A percentile compares a stretch with the other conserved stretches of the same genome.
phyloP scores from a whole-genome alignment of 2,113 vertebrate species.

The Dipodomys merriami region DNA sequence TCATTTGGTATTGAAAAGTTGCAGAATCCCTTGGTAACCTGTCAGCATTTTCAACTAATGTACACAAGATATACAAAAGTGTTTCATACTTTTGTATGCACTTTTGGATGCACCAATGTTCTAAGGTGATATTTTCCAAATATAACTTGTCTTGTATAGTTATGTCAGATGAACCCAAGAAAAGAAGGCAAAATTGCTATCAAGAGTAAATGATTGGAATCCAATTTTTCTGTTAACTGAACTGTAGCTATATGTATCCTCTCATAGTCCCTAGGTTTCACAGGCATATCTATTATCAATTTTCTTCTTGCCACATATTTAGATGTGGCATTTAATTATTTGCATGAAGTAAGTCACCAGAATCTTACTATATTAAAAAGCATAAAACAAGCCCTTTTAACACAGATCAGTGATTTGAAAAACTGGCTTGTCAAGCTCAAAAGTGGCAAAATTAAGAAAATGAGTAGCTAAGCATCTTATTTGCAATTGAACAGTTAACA shows the following conservation, averaged over 20 bases:
- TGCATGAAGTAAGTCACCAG: constrained; percentile 68
- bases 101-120: not conserved
- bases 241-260: constrained; percentile 59
- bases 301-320: constrained; percentile 61
- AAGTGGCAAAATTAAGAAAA: constrained; percentile 72
- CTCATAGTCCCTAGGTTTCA: constrained; percentile 59
- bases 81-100: constrained; percentile 15
- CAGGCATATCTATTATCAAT: constrained; percentile 59
- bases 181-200: constrained; percentile 70
- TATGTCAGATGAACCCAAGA: constrained; percentile 56
- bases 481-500: not conserved
- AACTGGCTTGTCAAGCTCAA: constrained; percentile 60
- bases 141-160: constrained; percentile 50
- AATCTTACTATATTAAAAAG: constrained; percentile 61
- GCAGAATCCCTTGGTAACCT: constrained; percentile 33
- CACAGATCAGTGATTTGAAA: constrained; percentile 65
- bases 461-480: constrained; percentile 53
- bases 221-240: constrained; percentile 81
- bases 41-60: constrained; percentile 64
- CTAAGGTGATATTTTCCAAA: constrained; percentile 62
- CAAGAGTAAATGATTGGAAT: constrained; percentile 73
- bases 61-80: constrained; percentile 48
- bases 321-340: constrained; percentile 75
- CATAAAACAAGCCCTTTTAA: constrained; percentile 44
- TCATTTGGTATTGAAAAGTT: constrained; percentile 31